Base-by-base conservation (phyloP, 2,113 vertebrate genomes). In the Oncorhynchus keta region DNA sequence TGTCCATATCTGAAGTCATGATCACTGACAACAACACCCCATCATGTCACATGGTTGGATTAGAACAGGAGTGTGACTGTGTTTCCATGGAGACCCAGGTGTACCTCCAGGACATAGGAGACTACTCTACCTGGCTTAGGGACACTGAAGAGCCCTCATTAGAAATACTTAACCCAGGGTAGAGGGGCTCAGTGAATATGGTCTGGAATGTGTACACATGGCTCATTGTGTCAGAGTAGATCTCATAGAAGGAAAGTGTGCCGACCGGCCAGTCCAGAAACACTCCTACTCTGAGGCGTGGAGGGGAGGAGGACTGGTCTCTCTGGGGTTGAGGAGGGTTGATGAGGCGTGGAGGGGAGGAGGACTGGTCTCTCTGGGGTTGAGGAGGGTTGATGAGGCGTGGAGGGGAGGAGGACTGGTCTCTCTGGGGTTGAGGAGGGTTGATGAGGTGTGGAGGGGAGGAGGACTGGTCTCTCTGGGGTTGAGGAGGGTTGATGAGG, bases 201-300 rank as follows among this genome's bases (percentile, higher is more conserved):
- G 30, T 45, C 1, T 66, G 12, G 72, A 73, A 79, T 35, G 70
- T 16, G 7, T 39, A 9, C 35, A 39, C 1, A 5, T 39, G 35
- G 35, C 2, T 39, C 35, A 39, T 9, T 9, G 35, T 39, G 13
- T 77, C 73, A 64, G 72, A 22, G 35, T 30, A 79, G 68, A 79
- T 6, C 0, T 3, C 24, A 39, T 81, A 81, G 48, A 83, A 86
- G 39, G 84, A 83, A 57, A 81, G 49, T 16, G 8, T 22, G 1
- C 79, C 81, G 18, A 74, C 79, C 1, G n/a, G 70, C 26, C 69
- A 75, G 72, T 85, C 83, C 59, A 85, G 69, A 80, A 66, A 85
- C 65, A 85, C 80, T 39, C 83, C 83, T 2, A 73, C 65, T 70
- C 72, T 76, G n/a, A 22, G 48, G 35, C 4, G 13, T 51, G 49